Evolutionary conservation across 2,797 vertebrate genomes (phyloP).

Genomic region (Alexandromys oeconomus): DNA sequence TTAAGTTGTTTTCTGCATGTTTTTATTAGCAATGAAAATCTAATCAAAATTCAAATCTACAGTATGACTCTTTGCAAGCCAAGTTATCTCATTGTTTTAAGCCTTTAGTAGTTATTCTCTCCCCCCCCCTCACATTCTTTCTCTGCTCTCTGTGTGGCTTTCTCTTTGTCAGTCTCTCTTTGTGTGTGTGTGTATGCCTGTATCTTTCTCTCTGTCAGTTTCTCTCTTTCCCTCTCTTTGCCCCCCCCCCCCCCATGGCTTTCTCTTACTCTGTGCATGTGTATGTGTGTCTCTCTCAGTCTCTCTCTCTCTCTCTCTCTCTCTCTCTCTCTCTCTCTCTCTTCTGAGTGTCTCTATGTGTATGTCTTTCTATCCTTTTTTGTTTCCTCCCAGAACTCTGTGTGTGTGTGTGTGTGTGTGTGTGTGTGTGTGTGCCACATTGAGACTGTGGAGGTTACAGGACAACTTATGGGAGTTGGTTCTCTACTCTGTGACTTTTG

Average conservation of each 20-base stretch:
- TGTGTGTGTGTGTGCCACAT: too few species aligned
- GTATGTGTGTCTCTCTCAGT: background rate
- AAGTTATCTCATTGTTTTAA: background rate
- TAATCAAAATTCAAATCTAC: background rate
- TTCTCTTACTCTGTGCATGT: too few species aligned
- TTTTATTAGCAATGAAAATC: background rate
- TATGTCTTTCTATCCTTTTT: background rate
- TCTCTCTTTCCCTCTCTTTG: background rate
- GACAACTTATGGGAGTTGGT: background rate
- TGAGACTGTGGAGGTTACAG: background rate
- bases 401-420: background rate
- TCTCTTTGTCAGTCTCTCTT: background rate
- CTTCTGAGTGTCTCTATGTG: background rate
- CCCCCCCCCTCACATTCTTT: too few species aligned
- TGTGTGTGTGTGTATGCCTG: too few species aligned
- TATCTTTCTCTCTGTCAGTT: background rate
- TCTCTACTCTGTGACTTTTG: background rate
- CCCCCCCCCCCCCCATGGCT: too few species aligned
- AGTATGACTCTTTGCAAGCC: background rate
- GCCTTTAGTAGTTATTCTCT: background rate
- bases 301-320: background rate
- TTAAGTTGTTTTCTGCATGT: background rate
- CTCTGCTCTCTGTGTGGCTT: background rate
- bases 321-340: background rate
- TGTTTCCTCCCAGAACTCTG: too few species aligned